Percentiles rank a stretch among this genome's conserved stretches.
phyloP scores from a whole-genome alignment of 2,888 invertebrate species.

The Pammene fasciana region DNA sequence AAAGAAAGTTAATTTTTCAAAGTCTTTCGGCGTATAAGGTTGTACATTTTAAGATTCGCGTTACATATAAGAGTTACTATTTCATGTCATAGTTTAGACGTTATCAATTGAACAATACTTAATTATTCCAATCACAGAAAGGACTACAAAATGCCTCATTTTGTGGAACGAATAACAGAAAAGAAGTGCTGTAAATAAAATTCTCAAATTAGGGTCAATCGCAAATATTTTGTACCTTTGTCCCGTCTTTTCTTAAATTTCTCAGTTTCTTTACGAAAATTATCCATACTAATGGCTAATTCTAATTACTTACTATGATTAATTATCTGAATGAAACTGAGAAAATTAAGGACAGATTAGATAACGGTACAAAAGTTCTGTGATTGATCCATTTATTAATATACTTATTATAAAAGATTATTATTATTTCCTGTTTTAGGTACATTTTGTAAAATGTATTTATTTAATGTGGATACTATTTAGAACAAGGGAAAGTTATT shows the following conservation, averaged over 20 bases:
- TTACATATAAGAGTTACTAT: slow-evolving; percentile 9
- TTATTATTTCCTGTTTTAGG: slow-evolving; percentile 42
- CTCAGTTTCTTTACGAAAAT: too few relatives aligned
- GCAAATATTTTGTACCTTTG: too few relatives aligned
- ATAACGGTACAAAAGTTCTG: too few relatives aligned
- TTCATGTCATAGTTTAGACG: slow-evolving; percentile 9
- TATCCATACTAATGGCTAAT: too few relatives aligned
- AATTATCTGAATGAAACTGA: too few relatives aligned
- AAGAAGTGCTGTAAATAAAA: slow-evolving; percentile 38
- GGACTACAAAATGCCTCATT: slow-evolving; percentile 20
- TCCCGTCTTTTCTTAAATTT: too few relatives aligned
- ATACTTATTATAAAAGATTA: slow-evolving; percentile 15
- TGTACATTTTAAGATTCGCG: slow-evolving; percentile 20
- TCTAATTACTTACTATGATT: too few relatives aligned
- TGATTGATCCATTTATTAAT: too few relatives aligned
- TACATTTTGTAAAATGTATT: slow-evolving; percentile 44
- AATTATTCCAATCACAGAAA: slow-evolving; percentile 23
- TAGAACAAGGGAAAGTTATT: slow-evolving; percentile 59
- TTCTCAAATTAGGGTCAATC: slow-evolving; percentile 31
- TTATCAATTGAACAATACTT: neutral
- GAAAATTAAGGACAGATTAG: too few relatives aligned
- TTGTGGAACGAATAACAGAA: slow-evolving; percentile 23
- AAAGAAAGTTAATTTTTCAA: neutral
- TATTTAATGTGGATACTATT: slow-evolving; percentile 50
- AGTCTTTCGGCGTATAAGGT: slow-evolving; percentile 1